Evolutionary conservation across 2,113 vertebrate species (phyloP), one percentile per base, ranked within the genome.

Genomic region (Leptocoma aspasia): DNA sequence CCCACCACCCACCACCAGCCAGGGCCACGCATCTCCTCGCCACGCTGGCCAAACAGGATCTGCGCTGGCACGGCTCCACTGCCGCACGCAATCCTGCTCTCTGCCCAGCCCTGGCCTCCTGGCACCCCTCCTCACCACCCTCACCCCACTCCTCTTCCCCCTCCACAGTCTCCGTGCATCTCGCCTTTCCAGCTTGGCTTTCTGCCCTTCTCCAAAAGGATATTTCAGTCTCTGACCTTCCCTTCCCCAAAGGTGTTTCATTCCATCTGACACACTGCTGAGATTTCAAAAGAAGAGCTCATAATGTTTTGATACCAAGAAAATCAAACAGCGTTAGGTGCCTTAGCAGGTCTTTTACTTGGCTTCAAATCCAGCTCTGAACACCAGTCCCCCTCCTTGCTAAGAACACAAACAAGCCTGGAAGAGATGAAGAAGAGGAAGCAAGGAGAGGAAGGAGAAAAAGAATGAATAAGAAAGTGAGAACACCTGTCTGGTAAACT

Each of bases 31-130:
- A 21, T 3, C 52, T 73, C 56, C 86, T 39, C 2, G 2, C 73
- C 3, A 3, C 86, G 68, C 86, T 5, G 11, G 79, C 77, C 76
- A 8, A 8, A 76, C 37, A 22, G 84, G 94, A 86, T 73, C 81
- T 0, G 8, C 0, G 3, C 68, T 86, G 90, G 87, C 92, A 49
- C 0, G 0, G 79, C 75, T 82, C 89, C 86, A 49, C 17, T 0
- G 2, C 89, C 7, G 2, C 60, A 30, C 2, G 3, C 73, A 23
- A 8, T 18, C 80, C 83, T 41, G 0, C 61, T 11, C 5, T 1
- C 2, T 72, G 53, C 82, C 80, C 73, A 24, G 35, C 33, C 68
- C 22, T 0, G 6, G 72, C 71, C 78, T 70, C 86, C 86, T 53
- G 52, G 39, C n/a, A 53, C 11, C 73, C 60, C 47, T 80, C 45